These are phyloP conservation scores for Craniophora ligustri DNA, from an alignment of 2,888 invertebrate species.

Conservation along the genomic window DNA sequence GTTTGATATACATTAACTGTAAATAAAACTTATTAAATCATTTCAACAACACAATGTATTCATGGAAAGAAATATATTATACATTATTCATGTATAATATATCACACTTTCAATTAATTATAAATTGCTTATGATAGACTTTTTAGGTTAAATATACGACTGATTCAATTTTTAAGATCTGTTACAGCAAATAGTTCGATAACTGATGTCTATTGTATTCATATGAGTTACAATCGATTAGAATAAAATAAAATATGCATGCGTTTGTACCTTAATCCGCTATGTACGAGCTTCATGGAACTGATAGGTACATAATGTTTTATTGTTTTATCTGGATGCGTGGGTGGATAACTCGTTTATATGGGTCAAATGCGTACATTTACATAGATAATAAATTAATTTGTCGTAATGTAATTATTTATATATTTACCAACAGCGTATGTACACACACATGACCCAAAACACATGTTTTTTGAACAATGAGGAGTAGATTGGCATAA, in stretches of 20 bases:
- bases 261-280: conserved; percentile 61
- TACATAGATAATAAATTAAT: conserved; percentile 21
- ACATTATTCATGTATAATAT: no score
- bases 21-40: conserved; percentile 9
- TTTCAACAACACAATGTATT: conserved; percentile 4
- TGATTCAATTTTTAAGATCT: conserved; percentile 60
- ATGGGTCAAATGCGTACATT: conserved; percentile 59
- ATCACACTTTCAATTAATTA: not conserved
- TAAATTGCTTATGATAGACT: conserved; percentile 30
- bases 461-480: conserved; percentile 58
- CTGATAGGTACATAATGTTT: conserved; percentile 61
- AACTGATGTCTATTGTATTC: conserved; percentile 77
- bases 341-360: conserved; percentile 65
- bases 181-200: conserved; percentile 58
- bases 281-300: conserved; percentile 62
- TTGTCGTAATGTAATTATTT: conserved; percentile 46
- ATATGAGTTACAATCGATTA: conserved; percentile 70
- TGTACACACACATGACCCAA: conserved; percentile 51
- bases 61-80: no score
- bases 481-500: conserved; percentile 65
- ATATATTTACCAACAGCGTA: conserved; percentile 30
- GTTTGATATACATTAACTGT: not conserved
- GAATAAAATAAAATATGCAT: conserved; percentile 62
- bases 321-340: conserved; percentile 71
- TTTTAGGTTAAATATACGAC: conserved; percentile 58